Conservation (phyloP, 2,113 vertebrate genomes). For the Jaculus jaculus region DNA sequence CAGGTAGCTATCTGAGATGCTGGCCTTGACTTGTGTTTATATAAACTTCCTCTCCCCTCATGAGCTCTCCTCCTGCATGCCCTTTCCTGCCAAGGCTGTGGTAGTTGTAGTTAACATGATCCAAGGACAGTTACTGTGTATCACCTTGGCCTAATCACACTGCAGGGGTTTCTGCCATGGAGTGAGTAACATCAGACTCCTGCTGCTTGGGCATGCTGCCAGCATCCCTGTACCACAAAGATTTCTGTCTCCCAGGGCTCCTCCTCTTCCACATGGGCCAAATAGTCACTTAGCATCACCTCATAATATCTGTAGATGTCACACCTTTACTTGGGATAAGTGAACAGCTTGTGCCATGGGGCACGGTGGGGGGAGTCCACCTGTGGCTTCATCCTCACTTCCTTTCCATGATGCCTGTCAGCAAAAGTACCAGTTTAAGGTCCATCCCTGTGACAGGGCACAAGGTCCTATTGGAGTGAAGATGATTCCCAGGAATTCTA, state of each 20-base stretch:
- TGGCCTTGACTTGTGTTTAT: not conserved
- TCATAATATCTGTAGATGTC: not conserved
- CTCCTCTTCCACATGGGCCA: not conserved
- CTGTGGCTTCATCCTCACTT: not conserved
- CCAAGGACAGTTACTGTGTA: not conserved
- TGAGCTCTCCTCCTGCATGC: not conserved
- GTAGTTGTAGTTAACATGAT: not conserved
- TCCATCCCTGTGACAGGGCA: not conserved
- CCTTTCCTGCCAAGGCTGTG: not conserved
- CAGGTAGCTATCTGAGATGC: not conserved
- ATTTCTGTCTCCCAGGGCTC: not conserved
- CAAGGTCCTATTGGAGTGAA: not conserved
- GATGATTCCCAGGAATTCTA: not conserved
- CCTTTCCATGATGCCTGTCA: not conserved
- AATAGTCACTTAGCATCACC: not conserved
- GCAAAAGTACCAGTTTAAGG: not conserved
- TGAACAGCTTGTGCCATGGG: not conserved
- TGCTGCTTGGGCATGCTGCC: not conserved
- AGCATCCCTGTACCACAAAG: not conserved
- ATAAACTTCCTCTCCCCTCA: not conserved
- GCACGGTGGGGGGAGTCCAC: too few species aligned
- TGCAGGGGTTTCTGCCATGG: not conserved
- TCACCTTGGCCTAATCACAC: not conserved
- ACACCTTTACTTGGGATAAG: not conserved
- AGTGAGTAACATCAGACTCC: not conserved